These are phyloP conservation scores for Galaxea fascicularis DNA, from an alignment of 92 coral and sea anemone species.

Conservation along the genomic window DNA sequence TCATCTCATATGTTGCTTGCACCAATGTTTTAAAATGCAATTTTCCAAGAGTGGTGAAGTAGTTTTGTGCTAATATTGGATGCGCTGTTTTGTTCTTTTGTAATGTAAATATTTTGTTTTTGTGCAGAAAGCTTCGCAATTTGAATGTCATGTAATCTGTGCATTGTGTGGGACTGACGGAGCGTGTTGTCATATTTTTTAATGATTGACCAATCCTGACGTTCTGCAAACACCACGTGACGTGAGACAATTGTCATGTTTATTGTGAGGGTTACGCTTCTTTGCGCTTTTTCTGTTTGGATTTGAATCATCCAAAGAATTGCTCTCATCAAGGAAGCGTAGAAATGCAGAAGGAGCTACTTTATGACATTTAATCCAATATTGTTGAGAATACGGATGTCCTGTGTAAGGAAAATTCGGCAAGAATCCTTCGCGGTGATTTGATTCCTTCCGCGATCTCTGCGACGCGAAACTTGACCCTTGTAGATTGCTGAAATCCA, in stretches of 20 bases:
- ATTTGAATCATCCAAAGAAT: conserved; percentile 29
- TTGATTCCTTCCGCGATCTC: conserved; percentile 25
- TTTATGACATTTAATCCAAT: not conserved
- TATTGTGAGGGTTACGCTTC: not conserved
- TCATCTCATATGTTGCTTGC: not conserved
- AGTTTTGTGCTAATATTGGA: conserved; percentile 24
- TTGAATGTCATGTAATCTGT: conserved; percentile 33
- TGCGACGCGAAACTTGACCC: not conserved
- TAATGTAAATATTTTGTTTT: conserved; percentile 43
- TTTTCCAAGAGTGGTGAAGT: not conserved
- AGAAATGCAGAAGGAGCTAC: conserved; percentile 6
- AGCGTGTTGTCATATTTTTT: conserved; percentile 8
- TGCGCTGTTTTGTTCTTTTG: conserved; percentile 27
- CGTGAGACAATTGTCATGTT: conserved; percentile 2
- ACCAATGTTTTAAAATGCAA: not conserved
- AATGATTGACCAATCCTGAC: conserved; percentile 48
- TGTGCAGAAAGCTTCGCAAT: not conserved
- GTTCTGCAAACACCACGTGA: conserved; percentile 43
- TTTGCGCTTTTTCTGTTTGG: conserved; percentile 32
- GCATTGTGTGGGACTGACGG: not conserved
- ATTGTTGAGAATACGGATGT: not conserved
- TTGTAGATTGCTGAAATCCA: not conserved
- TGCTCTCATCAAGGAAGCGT: conserved; percentile 23
- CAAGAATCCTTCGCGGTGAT: conserved; percentile 7
- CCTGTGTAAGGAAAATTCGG: not conserved